Conservation (phyloP, 2,797 vertebrate species). For the Tinamus major region DNA sequence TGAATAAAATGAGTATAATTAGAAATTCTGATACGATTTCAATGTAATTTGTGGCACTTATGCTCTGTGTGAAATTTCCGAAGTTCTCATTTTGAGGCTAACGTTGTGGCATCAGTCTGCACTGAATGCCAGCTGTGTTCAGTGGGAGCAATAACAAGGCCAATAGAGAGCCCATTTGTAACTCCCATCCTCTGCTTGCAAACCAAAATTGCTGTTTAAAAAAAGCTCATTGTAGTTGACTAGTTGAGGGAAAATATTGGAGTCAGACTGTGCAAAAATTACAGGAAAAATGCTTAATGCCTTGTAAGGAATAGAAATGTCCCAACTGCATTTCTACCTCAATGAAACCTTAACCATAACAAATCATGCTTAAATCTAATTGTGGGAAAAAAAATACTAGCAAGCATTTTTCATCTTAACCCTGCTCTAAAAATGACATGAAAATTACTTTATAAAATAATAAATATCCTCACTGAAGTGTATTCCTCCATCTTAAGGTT, state of each 20-base stretch:
- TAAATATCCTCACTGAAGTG: not conserved
- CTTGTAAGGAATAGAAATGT: not conserved
- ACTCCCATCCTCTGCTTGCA: not conserved
- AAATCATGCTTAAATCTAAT: not conserved
- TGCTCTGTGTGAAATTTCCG: slow-evolving; percentile 3
- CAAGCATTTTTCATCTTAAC: not conserved
- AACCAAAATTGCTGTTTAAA: slow-evolving; percentile 11
- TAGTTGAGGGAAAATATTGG: not conserved
- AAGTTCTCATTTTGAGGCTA: slow-evolving; percentile 14
- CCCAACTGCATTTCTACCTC: not conserved
- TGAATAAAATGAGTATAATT: not conserved
- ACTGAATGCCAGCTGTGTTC: slow-evolving; percentile 24
- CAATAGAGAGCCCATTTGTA: slow-evolving; percentile 12
- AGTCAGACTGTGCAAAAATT: not conserved
- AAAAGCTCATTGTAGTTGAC: slow-evolving; percentile 24
- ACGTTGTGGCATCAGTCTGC: not conserved
- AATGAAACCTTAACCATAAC: not conserved
- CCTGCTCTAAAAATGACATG: slow-evolving; percentile 8
- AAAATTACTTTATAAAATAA: not conserved
- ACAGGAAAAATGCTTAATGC: not conserved
- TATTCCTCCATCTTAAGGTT: not conserved
- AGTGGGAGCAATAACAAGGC: not conserved
- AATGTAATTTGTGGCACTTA: not conserved
- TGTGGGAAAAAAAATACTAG: not conserved
- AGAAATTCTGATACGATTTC: not conserved